Base-by-base conservation (phyloP, 2,797 vertebrate genomes). In the Florisuga fusca region DNA sequence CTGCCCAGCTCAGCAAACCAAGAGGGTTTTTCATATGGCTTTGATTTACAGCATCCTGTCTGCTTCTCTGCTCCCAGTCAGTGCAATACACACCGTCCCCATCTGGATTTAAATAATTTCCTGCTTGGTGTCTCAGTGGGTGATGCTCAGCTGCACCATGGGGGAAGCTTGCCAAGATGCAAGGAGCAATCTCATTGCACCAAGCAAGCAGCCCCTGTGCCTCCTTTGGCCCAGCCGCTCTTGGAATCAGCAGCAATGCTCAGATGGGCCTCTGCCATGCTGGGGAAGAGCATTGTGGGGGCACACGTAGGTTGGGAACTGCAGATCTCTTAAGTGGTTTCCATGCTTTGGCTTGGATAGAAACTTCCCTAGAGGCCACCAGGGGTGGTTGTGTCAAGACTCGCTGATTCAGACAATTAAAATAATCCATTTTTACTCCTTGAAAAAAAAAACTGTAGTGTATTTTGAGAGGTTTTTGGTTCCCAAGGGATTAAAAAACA, bases 211-310 rank as follows among this genome's bases (percentile, higher is more conserved):
- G 43, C 22, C 15, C 41, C 41, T 19, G 12, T 54, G 18, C n/a
- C 51, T 76, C 55, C 36, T 72, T 54, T 13, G 8, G 51, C 55
- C 34, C 2, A 2, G 54, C 43, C 20, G 79, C 55, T 59, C 71
- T 26, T 36, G 41, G 59, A 34, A n/a, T 38, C 55, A 46, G 38
- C 62, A 63, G 27, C 1, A 2, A 27, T 34, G 12, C 43, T 74
- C 0, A 0, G 45, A 25, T 53, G 57, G 57, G 62, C 41, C 33
- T 36, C 17, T 57, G 45, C 55, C 41, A 21, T 4, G 2, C 9
- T 6, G 2, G 34, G 18, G 33, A 9, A 4, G 41, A 53, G 14
- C 0, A 0, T 6, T 6, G 33, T 16, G 10, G 10, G 11, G n/a
- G 7, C 41, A 31, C 18, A 9, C 4, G 1, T 6, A 10, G 31